Percentiles rank a stretch among this genome's conserved stretches.
phyloP scores from a whole-genome alignment of 2,888 invertebrate genomes.

The Protophormia terraenovae region DNA sequence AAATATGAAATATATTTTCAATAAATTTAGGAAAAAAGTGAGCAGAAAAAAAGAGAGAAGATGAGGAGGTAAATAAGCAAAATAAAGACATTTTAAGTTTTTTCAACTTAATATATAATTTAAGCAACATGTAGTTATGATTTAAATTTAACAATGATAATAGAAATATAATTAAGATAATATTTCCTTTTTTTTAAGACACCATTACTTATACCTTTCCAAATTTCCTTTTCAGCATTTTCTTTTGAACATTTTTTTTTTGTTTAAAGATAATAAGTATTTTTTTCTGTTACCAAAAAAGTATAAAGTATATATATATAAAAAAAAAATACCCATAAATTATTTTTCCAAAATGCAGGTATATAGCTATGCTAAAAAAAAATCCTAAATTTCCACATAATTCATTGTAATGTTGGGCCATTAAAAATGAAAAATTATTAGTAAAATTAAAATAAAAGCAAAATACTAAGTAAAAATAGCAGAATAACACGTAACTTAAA shows the following conservation, averaged over 20 bases:
- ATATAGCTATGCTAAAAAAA: background rate
- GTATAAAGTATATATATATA: background rate
- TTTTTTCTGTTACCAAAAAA: background rate
- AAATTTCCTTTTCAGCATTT: background rate
- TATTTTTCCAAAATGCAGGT: background rate
- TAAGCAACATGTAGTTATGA: no score
- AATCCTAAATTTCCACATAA: conserved; percentile 31
- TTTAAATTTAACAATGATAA: no score
- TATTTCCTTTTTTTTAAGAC: no score
- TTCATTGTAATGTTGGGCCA: conserved; percentile 59
- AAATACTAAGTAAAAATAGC: background rate
- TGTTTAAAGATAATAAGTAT: background rate
- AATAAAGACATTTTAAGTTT: no score
- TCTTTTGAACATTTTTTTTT: background rate
- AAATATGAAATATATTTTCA: background rate
- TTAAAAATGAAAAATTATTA: conserved; percentile 60
- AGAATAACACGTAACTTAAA: conserved; percentile 28
- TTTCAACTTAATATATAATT: no score
- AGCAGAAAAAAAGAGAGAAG: background rate
- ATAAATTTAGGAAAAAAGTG: background rate
- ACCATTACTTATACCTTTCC: no score
- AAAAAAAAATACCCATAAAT: background rate
- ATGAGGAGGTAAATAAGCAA: background rate
- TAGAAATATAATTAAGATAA: no score
- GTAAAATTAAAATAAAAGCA: conserved; percentile 1